Base-by-base conservation (phyloP, 1,140 invertebrate genomes). In the Drosophila triauraria region DNA sequence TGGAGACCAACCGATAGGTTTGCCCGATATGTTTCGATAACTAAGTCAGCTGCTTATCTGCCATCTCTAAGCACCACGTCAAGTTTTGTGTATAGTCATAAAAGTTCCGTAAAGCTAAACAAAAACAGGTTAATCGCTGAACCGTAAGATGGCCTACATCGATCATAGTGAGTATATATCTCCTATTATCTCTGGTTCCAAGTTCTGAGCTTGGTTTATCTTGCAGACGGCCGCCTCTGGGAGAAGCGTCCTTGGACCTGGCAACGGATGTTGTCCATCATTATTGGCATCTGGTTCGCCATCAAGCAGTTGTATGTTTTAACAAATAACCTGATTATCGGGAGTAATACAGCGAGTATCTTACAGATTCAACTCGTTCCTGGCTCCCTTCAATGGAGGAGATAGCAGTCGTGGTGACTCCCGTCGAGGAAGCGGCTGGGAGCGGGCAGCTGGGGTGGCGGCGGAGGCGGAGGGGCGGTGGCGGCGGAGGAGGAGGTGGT, bases 241-340 rank as follows among this genome's bases (percentile, higher is more conserved):
- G 85, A 90, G 30, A 85, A 84, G 46, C 85, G 85, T 70, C 85
- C 85, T 71, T 90, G 85, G 85, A 82, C 82, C 53, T 53, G 59
- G 53, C 61, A 48, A 7, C 78, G 85, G 5, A 20, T 90, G 17
- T 44, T 85, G 20, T 82, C 61, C 50, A 70, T 90, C 10, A 85
- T 90, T 35, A 35, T 90, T 9, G 78, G 75, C 23, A 50, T 90
- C 4, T 90, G 85, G 85, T 80, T 70, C 20, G 30, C 88, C 20
- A 54, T 90, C 12, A 40, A 82, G 43, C 81, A 90, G 47, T 75
- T 90, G 85, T 90, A 69, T 71, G 85, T 81, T 9, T 12, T 23
- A 32, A 6, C 1, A n/a, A 47, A 30, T 9, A 0, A 23, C n/a
- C 9, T 12, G 0, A 4, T 38, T 15, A 5, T 38, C 2, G 0